Evolutionary conservation across 2,113 vertebrate species (phyloP).

Genomic region (Megalops atlanticus): DNA sequence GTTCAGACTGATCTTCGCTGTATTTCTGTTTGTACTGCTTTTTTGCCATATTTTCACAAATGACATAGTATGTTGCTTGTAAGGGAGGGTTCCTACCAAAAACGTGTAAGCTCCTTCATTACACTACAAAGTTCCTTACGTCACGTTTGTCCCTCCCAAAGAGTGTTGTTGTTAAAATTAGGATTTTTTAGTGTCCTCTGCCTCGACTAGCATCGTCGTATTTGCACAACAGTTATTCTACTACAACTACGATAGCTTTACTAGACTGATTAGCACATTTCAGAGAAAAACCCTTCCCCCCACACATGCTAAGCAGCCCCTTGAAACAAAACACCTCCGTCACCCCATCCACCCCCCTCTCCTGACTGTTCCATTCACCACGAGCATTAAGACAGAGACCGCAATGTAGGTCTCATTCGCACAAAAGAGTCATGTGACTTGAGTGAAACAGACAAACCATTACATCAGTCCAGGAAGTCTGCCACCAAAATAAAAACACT

Average conservation of each 20-base stretch:
- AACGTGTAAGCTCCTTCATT: neutral
- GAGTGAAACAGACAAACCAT: slow-evolving; percentile 68
- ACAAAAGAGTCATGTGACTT: slow-evolving; percentile 67
- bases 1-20: too few relatives aligned
- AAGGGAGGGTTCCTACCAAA: neutral
- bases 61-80: too few relatives aligned
- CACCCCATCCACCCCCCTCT: slow-evolving; percentile 45
- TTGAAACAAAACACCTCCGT: slow-evolving; percentile 41
- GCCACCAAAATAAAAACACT: slow-evolving; percentile 56
- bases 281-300: neutral
- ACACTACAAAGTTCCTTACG: too few relatives aligned
- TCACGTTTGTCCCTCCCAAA: too few relatives aligned
- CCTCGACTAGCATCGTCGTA: neutral
- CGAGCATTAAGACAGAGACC: slow-evolving; percentile 33
- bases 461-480: slow-evolving; percentile 71
- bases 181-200: neutral
- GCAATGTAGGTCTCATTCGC: slow-evolving; percentile 36
- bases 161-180: too few relatives aligned
- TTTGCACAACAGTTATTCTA: neutral
- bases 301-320: slow-evolving; percentile 30
- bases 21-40: too few relatives aligned
- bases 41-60: too few relatives aligned
- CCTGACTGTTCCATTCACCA: slow-evolving; percentile 54
- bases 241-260: neutral
- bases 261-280: neutral